phyloP scores from a whole-genome alignment of 2,113 vertebrate species.

The Gymnorhina tibicen region DNA sequence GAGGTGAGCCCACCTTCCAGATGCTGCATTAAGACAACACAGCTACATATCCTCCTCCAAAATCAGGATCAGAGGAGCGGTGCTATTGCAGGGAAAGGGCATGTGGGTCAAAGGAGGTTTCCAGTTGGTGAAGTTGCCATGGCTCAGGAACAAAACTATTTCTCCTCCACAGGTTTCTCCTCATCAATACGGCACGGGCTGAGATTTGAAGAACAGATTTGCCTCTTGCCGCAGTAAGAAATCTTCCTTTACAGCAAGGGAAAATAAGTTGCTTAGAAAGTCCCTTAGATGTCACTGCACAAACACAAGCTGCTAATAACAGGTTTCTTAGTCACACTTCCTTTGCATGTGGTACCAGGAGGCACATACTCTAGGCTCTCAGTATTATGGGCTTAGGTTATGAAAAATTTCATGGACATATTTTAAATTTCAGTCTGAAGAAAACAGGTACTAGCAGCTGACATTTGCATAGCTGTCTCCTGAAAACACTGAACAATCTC shows the following conservation, averaged over 20 bases:
- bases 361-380: not conserved
- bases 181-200: not conserved
- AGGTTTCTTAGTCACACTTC: not conserved
- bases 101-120: not conserved
- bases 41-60: not conserved
- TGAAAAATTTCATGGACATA: constrained; percentile 26
- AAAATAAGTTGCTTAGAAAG: constrained; percentile 27
- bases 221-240: not conserved
- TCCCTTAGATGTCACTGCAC: constrained; percentile 6
- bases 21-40: not conserved
- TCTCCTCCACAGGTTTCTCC: not conserved
- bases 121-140: not conserved
- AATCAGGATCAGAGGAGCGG: not conserved
- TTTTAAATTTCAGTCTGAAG: constrained; percentile 26
- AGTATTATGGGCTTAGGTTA: not conserved
- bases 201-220: not conserved
- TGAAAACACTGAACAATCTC: not conserved
- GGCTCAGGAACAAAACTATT: not conserved
- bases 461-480: constrained; percentile 11
- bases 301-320: constrained; percentile 20
- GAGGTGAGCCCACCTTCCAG: not conserved
- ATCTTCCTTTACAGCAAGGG: not conserved
- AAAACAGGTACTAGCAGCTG: constrained; percentile 7
- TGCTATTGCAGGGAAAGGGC: not conserved
- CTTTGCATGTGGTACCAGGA: constrained; percentile 4